Evolutionary conservation across 2,113 vertebrate genomes (phyloP), one percentile per base, ranked within the genome.

Genomic region (Felis chaus): DNA sequence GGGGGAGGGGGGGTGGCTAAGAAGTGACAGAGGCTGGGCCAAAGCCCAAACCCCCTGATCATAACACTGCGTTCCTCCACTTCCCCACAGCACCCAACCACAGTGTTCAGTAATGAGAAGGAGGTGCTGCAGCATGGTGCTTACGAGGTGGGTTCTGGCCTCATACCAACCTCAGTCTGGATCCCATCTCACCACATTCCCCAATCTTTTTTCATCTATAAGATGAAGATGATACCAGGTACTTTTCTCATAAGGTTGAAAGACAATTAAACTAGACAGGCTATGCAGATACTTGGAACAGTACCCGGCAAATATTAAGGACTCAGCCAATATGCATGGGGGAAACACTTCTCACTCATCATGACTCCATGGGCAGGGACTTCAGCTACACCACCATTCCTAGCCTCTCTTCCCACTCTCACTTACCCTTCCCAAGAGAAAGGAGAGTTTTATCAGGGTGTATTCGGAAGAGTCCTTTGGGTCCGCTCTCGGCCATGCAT

Each of bases 261-360:
- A 63, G 79, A 92, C 31, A 65, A 74, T 89, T 63, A 12, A 55
- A 68, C 27, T 61, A 12, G 4, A 65, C 1, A 45, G 25, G 73
- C 15, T 66, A 14, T 66, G 33, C 1, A 48, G 41, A 53, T 29
- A 4, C 27, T 69, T 57, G 41, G 14, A 73, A 55, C 4, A 11
- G 41, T 29, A 7, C 23, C 50, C 15, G 15, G 18, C 21, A 78
- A 65, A 27, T 7, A 82, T 21, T 50, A 45, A 94, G 50, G n/a
- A 53, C 5, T 18, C 21, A n/a, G 27, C n/a, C 71, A 55, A 13
- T 1, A n/a, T 7, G 0, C 13, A 1, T 18, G 11, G 36, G 11
- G 78, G 36, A 74, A 85, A 78, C 6, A 7, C 5, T 61, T 39
- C 53, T 66, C 31, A n/a, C 5, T 27, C 48, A 27, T 14, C 31